A percentile compares a stretch with the other conserved stretches of the same genome.
Evolutionary conservation across 1,140 invertebrate genomes (phyloP).

Genomic region (Aleiodes sp.): DNA sequence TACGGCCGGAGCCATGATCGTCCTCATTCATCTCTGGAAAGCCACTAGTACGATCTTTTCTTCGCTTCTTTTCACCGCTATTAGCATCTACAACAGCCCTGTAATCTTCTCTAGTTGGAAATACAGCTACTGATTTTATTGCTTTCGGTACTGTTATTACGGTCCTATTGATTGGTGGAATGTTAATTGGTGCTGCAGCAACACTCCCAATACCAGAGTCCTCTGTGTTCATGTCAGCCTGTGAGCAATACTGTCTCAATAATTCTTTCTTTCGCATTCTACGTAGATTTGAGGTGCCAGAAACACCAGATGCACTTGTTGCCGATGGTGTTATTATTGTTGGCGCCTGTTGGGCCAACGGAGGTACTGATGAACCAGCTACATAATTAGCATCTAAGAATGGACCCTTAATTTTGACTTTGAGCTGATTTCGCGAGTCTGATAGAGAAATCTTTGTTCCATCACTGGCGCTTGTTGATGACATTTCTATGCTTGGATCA

Average conservation of each 20-base stretch:
- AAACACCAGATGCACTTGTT: slow-evolving; percentile 55
- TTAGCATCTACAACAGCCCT: slow-evolving; percentile 70
- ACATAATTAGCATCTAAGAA: slow-evolving; percentile 81
- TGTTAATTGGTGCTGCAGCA: slow-evolving; percentile 66
- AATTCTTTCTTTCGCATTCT: slow-evolving; percentile 91
- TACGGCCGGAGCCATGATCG: slow-evolving; percentile 55
- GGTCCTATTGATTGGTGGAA: slow-evolving; percentile 74
- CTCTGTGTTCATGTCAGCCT: slow-evolving; percentile 83
- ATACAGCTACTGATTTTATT: slow-evolving; percentile 84
- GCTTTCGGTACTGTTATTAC: slow-evolving; percentile 87
- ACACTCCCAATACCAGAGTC: slow-evolving; percentile 69
- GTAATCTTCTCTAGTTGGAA: slow-evolving; percentile 85
- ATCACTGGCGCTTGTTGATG: slow-evolving; percentile 53
- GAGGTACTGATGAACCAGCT: slow-evolving; percentile 65
- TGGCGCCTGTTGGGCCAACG: slow-evolving; percentile 66
- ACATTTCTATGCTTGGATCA: slow-evolving; percentile 36
- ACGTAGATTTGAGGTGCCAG: slow-evolving; percentile 78
- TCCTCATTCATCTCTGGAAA: slow-evolving; percentile 43
- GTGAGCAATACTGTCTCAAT: slow-evolving; percentile 83
- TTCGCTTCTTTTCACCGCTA: slow-evolving; percentile 75
- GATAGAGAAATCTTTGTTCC: slow-evolving; percentile 74
- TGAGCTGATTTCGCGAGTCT: slow-evolving; percentile 84
- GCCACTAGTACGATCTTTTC: slow-evolving; percentile 68
- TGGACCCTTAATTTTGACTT: slow-evolving; percentile 91
- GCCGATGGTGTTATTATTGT: slow-evolving; percentile 64